These are phyloP conservation scores for Apocheima hispidaria DNA, from an alignment of 2,888 invertebrate genomes.

Conservation along the genomic window DNA sequence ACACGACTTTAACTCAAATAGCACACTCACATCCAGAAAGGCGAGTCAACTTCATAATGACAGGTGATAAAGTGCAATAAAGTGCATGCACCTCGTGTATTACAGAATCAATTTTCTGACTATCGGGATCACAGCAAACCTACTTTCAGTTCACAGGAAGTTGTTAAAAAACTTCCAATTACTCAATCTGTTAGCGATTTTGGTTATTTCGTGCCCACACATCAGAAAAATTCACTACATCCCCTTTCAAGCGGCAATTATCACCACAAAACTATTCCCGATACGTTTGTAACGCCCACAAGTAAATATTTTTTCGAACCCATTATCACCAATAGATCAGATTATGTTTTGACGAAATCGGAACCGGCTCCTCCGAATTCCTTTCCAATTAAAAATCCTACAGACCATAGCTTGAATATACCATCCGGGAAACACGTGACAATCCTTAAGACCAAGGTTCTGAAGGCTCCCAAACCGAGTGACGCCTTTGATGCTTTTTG, in stretches of 20 bases:
- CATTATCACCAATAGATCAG: constrained; percentile 41
- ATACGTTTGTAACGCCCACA: constrained; percentile 16
- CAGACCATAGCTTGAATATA: constrained; percentile 29
- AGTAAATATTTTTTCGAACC: constrained; percentile 55
- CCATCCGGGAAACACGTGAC: constrained; percentile 60
- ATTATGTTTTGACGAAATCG: constrained; percentile 33
- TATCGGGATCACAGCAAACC: constrained; percentile 44
- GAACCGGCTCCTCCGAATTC: constrained; percentile 32
- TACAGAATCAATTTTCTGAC: constrained; percentile 31
- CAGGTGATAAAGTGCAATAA: constrained; percentile 53
- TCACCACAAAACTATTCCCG: constrained; percentile 4
- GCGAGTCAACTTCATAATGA: constrained; percentile 48
- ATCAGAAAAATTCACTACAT: constrained; percentile 45
- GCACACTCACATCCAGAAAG: constrained; percentile 44
- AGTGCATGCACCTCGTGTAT: constrained; percentile 38
- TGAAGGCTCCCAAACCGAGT: constrained; percentile 50
- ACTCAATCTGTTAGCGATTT: constrained; percentile 55
- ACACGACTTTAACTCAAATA: constrained; percentile 38
- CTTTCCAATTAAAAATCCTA: constrained; percentile 15
- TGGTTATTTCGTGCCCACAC: constrained; percentile 62
- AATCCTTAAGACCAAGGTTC: constrained; percentile 60
- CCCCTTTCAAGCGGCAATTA: background rate
- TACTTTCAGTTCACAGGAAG: constrained; percentile 50
- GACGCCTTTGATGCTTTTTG: constrained; percentile 49
- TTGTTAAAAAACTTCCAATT: constrained; percentile 55